A percentile compares a stretch with the other conserved stretches of the same genome.
Conservation (phyloP, 2,113 vertebrate genomes). For the Hucho hucho region DNA sequence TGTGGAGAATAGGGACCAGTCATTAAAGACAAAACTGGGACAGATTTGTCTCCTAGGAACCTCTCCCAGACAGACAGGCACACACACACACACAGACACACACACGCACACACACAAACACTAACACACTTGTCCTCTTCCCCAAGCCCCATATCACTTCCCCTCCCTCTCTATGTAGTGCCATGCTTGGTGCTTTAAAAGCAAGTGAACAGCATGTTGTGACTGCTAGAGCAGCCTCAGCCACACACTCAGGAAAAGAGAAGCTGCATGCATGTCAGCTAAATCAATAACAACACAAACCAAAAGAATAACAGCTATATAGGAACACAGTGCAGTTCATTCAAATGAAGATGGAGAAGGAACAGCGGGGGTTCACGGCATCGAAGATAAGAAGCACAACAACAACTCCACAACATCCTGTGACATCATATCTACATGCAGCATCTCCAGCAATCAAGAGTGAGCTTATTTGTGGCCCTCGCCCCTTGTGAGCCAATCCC, state of each 20-base stretch:
- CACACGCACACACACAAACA: conserved; percentile 18
- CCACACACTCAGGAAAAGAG: neutral
- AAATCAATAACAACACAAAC: conserved; percentile 17
- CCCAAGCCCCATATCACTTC: conserved; percentile 30
- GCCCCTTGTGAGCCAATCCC: conserved; percentile 10
- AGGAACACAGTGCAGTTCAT: conserved; percentile 19
- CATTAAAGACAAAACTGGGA: conserved; percentile 31
- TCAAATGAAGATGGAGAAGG: conserved; percentile 4
- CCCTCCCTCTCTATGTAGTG: neutral
- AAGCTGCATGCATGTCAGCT: conserved; percentile 48
- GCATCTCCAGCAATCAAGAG: conserved; percentile 14
- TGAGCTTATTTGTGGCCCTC: neutral
- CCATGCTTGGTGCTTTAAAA: conserved; percentile 1
- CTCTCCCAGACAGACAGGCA: neutral
- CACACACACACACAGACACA: conserved; percentile 11
- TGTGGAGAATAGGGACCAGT: conserved; percentile 35
- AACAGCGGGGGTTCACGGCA: conserved; percentile 15
- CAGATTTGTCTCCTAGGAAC: neutral
- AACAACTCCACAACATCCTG: conserved; percentile 10
- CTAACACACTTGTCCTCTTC: neutral
- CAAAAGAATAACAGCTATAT: conserved; percentile 14
- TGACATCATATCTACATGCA: conserved; percentile 50
- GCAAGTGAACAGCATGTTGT: conserved; percentile 9
- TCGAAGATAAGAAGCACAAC: conserved; percentile 1
- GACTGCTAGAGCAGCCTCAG: conserved; percentile 16